Evolutionary conservation across 2,113 vertebrate species (phyloP).

Genomic region (Alces alces): DNA sequence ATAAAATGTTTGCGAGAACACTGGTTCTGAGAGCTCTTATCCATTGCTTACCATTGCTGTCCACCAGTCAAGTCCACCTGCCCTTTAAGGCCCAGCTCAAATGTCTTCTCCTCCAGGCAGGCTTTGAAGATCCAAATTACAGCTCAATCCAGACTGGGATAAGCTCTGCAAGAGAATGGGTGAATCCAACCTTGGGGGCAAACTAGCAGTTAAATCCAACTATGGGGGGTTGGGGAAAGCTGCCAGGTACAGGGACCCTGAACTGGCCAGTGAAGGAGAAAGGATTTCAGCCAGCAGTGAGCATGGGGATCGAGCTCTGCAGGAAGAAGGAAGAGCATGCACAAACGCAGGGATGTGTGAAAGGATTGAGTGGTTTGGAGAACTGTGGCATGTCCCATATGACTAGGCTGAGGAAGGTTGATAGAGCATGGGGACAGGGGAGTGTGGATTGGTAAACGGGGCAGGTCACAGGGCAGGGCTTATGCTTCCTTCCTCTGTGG

Average conservation of each 20-base stretch:
- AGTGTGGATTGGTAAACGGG: neutral
- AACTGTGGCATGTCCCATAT: neutral
- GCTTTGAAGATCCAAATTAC: neutral
- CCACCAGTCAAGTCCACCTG: neutral
- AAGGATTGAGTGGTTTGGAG: neutral
- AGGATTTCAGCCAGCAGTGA: neutral
- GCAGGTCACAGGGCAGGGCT: neutral
- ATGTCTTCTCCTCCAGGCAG: neutral
- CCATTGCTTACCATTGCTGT: neutral
- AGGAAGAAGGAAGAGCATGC: neutral
- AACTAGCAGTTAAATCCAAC: neutral
- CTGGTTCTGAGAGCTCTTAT: neutral
- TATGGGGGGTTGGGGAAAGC: neutral
- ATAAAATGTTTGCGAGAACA: neutral
- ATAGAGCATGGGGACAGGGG: neutral
- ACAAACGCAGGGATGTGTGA: neutral
- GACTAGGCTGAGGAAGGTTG: neutral
- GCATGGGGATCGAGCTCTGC: neutral
- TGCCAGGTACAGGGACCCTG: neutral
- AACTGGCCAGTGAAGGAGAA: neutral
- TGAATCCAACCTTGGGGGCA: neutral
- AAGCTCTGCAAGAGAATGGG: neutral
- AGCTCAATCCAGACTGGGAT: neutral
- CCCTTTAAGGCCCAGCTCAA: neutral
- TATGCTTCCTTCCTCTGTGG: neutral